These are phyloP conservation scores for Napeogenes sylphis DNA, from an alignment of 2,888 invertebrate species.

Conservation along the genomic window DNA sequence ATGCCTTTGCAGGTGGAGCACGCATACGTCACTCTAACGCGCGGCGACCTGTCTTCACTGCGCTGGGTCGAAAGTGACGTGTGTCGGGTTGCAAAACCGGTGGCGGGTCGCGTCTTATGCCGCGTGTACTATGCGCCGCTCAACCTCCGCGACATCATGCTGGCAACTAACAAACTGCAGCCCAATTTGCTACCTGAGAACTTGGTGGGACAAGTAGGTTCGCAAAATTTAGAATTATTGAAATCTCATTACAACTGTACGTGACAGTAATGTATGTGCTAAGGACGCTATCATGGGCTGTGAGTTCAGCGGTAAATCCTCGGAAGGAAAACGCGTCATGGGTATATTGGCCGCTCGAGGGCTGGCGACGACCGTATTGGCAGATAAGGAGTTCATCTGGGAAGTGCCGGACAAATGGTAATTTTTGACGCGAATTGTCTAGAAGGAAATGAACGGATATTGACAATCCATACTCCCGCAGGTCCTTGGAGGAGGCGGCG, in stretches of 20 bases:
- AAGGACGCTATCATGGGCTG: constrained; percentile 96
- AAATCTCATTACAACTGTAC: not conserved
- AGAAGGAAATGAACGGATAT: not conserved
- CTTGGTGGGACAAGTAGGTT: constrained; percentile 80
- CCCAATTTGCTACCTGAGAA: constrained; percentile 97
- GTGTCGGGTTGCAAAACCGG: constrained; percentile 52
- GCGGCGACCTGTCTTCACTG: constrained; percentile 95
- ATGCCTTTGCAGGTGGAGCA: constrained; percentile 83
- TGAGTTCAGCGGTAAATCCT: constrained; percentile 92
- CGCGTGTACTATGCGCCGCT: constrained; percentile 95
- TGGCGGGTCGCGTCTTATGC: constrained; percentile 81
- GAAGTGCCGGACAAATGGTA: constrained; percentile 89
- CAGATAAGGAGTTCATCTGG: constrained; percentile 92
- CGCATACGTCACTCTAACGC: constrained; percentile 93
- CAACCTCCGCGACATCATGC: constrained; percentile 99
- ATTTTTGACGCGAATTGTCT: not conserved
- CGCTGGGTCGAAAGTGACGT: constrained; percentile 92
- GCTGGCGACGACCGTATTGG: constrained; percentile 92
- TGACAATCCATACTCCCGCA: constrained; percentile 7
- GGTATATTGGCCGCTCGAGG: constrained; percentile 94
- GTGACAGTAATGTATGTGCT: not conserved
- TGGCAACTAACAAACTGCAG: constrained; percentile 97
- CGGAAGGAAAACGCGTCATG: constrained; percentile 89
- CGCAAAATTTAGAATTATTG: not conserved
- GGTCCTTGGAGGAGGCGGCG: constrained; percentile 91